Evolutionary conservation across 2,113 vertebrate species (phyloP).

Genomic region (Cephalopholis sonnerati): DNA sequence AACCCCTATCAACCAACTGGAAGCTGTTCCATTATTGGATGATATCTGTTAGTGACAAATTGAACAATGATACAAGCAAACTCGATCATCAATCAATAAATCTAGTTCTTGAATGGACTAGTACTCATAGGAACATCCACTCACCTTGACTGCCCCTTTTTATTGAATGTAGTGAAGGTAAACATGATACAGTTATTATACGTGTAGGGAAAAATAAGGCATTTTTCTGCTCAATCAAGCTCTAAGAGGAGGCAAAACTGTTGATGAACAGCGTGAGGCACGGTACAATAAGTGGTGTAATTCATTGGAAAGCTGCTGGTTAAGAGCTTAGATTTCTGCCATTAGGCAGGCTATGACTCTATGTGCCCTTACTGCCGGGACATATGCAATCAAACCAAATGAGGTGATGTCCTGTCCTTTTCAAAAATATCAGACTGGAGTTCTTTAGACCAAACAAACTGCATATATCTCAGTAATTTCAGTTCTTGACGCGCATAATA

Average conservation of each 20-base stretch:
- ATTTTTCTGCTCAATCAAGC: neutral
- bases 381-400: neutral
- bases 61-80: neutral
- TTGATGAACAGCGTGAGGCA: neutral
- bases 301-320: neutral
- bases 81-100: neutral
- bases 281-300: neutral
- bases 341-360: neutral
- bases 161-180: neutral
- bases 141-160: neutral
- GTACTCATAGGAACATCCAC: neutral
- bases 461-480: slow-evolving; percentile 20
- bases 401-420: neutral
- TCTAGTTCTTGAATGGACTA: neutral
- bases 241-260: neutral
- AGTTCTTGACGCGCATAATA: slow-evolving; percentile 13
- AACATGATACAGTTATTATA: neutral
- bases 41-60: neutral
- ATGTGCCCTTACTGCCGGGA: neutral
- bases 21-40: neutral
- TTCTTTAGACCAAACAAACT: neutral
- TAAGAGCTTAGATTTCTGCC: neutral
- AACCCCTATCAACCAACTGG: neutral
- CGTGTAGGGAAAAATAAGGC: neutral
- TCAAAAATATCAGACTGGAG: slow-evolving; percentile 2